Base-by-base conservation (phyloP, 2,888 invertebrate species). In the Drosophila emarginata region DNA sequence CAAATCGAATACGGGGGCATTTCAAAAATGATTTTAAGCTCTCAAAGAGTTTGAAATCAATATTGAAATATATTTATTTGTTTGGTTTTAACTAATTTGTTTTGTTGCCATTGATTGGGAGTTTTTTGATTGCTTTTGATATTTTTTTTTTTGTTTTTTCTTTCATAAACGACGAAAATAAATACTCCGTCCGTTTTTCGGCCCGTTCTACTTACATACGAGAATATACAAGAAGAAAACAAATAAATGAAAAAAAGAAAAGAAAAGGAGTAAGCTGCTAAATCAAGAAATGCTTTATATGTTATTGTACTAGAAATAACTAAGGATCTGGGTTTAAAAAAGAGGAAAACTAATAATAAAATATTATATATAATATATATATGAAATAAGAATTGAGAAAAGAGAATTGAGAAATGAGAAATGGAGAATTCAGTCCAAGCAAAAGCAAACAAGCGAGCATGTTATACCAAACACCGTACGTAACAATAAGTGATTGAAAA, bases 401-500 rank as follows among this genome's bases (percentile, higher is more conserved):
- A 4, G 60, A 62, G 40, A 66, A 64, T 54, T 28, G 52, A 51
- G n/a, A 63, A 66, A 65, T 14, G n/a, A 37, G 23, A 32, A 14
- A 50, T 11, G 51, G 51, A 61, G 61, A 39, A 66, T 64, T 59
- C 67, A 74, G 77, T 81, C 79, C 79, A 81, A 80, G 77, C 73
- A 63, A 81, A 40, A 40, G 40, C 6, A 45, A 45, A 18, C 45
- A 11, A 11, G 40, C 15, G 40, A 45, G 79, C 76, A 85, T 88
- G 80, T 88, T 75, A 75, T 77, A 88, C 74, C 78, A 87, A 87
- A 89, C 90, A 89, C 90, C 89, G 89, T 89, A 89, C 87, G 89
- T 85, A 89, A 90, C 90, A 90, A 89, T 89, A 87, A 89, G 88
- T 89, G 89, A 89, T 89, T 89, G 76, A 90, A 89, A 90, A 90